phyloP scores from a whole-genome alignment of 2,797 vertebrate genomes.

The Crenuchus spilurus region DNA sequence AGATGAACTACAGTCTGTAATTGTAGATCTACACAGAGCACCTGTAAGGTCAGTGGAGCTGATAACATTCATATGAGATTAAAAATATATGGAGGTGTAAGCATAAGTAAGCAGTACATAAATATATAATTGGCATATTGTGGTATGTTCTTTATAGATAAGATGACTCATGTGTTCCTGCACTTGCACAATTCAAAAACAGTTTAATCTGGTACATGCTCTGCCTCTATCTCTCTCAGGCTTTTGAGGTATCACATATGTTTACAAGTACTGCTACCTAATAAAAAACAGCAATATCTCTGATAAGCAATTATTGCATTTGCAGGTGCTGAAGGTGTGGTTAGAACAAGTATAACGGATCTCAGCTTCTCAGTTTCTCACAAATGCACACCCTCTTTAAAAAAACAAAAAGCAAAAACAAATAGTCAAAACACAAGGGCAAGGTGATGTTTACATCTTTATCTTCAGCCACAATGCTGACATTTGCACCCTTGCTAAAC shows the following conservation, averaged over 20 bases:
- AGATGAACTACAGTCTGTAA: no score
- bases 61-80: no score
- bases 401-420: constrained; percentile 7
- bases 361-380: constrained; percentile 32
- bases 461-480: background rate
- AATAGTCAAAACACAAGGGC: constrained; percentile 3
- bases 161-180: no score
- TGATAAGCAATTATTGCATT: constrained; percentile 2
- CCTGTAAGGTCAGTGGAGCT: no score
- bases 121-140: no score
- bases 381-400: constrained; percentile 28
- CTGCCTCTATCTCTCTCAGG: background rate
- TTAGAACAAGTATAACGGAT: constrained; percentile 36
- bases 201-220: background rate
- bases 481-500: background rate
- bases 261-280: background rate
- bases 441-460: background rate
- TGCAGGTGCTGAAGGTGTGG: constrained; percentile 45
- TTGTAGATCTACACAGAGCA: no score
- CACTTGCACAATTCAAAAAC: no score
- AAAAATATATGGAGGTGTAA: no score
- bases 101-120: no score
- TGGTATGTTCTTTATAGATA: no score
- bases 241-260: background rate
- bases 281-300: constrained; percentile 1